These are phyloP conservation scores for Malurus cyaneus DNA, from an alignment of 2,113 vertebrate species.

Conservation along the genomic window DNA sequence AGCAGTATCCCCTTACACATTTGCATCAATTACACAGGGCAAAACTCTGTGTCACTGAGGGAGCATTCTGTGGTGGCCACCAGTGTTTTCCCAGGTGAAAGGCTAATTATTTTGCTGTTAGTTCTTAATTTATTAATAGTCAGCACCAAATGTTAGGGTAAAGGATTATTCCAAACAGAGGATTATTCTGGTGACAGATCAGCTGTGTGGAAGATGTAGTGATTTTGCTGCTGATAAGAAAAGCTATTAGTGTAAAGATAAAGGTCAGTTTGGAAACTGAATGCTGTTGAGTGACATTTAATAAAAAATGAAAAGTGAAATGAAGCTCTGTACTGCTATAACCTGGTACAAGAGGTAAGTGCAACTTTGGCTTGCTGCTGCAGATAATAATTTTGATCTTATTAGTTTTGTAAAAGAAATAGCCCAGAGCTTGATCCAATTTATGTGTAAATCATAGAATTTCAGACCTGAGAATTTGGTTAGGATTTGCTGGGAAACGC, in stretches of 20 bases:
- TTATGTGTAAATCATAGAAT: not conserved
- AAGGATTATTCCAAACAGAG: slow-evolving; percentile 67
- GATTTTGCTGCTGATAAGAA: slow-evolving; percentile 56
- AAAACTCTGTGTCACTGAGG: slow-evolving; percentile 54
- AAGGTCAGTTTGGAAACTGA: slow-evolving; percentile 36
- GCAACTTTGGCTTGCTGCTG: not conserved
- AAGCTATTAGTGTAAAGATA: slow-evolving; percentile 54
- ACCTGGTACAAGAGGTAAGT: not conserved
- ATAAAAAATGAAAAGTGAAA: not conserved
- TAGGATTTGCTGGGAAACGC: not conserved
- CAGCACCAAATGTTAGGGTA: slow-evolving; percentile 64
- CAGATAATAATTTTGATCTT: not conserved
- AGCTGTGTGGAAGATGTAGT: slow-evolving; percentile 50
- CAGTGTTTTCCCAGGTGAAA: slow-evolving; percentile 73
- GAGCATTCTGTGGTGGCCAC: slow-evolving; percentile 51
- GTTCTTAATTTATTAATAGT: slow-evolving; percentile 76
- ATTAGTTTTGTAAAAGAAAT: not conserved
- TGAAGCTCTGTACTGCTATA: not conserved
- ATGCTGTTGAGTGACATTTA: not conserved
- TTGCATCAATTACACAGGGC: slow-evolving; percentile 68
- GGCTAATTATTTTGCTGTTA: slow-evolving; percentile 75
- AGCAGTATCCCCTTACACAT: slow-evolving; percentile 41
- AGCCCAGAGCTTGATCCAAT: fast-evolving
- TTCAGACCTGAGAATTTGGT: not conserved
- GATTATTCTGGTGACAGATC: slow-evolving; percentile 50